phyloP scores from a whole-genome alignment of 2,797 vertebrate species.

The Platalea minor region DNA sequence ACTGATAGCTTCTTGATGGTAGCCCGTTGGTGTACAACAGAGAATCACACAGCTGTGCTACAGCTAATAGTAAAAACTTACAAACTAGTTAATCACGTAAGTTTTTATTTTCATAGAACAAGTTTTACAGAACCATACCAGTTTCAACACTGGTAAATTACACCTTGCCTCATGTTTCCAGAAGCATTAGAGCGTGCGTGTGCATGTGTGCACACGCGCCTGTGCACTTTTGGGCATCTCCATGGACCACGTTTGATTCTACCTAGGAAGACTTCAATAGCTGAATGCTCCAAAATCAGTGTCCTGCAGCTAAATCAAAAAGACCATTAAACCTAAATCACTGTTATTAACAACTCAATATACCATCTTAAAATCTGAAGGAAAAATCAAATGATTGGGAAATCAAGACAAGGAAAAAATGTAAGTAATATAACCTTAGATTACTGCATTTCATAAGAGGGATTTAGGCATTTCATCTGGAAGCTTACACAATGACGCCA shows the following conservation, averaged over 20 bases:
- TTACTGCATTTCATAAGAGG: background rate
- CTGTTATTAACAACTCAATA: background rate
- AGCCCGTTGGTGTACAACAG: background rate
- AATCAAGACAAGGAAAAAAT: background rate
- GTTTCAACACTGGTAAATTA: background rate
- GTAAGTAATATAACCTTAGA: background rate
- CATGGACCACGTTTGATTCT: rapidly evolving
- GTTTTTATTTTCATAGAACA: background rate
- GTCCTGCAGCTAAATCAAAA: background rate
- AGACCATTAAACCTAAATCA: background rate
- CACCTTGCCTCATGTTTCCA: background rate
- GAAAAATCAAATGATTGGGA: background rate
- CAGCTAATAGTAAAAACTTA: background rate
- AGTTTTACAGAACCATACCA: background rate
- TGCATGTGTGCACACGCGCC: rapidly evolving
- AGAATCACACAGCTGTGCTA: background rate
- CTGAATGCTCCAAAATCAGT: background rate
- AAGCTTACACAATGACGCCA: background rate
- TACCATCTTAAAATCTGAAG: background rate
- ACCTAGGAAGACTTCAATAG: background rate
- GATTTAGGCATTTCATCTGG: background rate
- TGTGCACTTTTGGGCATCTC: background rate
- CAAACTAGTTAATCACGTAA: background rate
- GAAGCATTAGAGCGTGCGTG: background rate
- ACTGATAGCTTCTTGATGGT: background rate